Percentiles rank a stretch among this genome's conserved stretches.
Evolutionary conservation across 2,888 invertebrate species (phyloP).

Genomic region (Sphecodes monilicornis): DNA sequence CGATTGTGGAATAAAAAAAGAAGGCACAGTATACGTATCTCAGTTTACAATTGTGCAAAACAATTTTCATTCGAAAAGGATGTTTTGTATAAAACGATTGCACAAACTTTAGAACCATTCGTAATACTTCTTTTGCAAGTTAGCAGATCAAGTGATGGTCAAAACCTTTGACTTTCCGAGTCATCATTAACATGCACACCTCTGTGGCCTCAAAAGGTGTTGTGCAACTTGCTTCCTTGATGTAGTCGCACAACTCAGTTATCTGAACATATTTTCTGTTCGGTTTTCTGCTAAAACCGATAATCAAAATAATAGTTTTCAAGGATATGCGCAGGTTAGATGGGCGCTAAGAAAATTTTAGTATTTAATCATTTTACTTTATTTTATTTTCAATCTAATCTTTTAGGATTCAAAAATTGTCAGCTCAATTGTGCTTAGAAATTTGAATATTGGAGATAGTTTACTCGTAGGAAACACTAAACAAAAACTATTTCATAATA

Average conservation of each 20-base stretch:
- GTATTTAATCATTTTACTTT: not conserved
- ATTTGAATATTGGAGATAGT: too few relatives aligned
- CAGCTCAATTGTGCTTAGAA: not conserved
- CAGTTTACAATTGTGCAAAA: not conserved
- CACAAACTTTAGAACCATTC: not conserved
- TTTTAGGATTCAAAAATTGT: not conserved
- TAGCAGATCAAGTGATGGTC: not conserved
- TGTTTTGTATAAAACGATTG: not conserved
- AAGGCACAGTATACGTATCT: not conserved
- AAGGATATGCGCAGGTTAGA: not conserved
- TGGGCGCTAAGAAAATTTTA: not conserved
- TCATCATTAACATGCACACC: not conserved
- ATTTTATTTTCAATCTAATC: not conserved
- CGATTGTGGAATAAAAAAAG: not conserved
- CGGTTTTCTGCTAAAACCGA: not conserved
- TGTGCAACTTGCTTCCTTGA: not conserved
- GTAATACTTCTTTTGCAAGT: slow-evolving; percentile 4
- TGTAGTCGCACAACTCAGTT: not conserved
- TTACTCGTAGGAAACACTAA: not conserved
- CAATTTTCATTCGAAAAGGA: not conserved
- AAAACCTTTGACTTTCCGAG: slow-evolving; percentile 2
- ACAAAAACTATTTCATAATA: too few relatives aligned
- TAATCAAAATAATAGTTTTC: not conserved
- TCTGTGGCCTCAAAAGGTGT: not conserved
- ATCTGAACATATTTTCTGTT: not conserved